Evolutionary conservation across 2,113 vertebrate species (phyloP), one percentile per base, ranked within the genome.

Genomic region (Campylomormyrus numenius): DNA sequence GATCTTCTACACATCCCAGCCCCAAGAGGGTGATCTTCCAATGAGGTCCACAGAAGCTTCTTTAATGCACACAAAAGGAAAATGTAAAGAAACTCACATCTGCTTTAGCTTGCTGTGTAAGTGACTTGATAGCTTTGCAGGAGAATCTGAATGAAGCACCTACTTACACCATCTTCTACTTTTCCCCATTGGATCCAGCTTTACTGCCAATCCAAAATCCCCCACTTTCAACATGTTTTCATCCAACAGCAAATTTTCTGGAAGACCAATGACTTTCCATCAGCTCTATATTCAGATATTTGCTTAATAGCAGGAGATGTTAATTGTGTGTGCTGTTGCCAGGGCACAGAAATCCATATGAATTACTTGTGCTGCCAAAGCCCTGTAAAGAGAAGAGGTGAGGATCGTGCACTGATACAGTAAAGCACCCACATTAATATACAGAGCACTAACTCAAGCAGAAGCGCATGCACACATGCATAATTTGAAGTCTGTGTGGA

Each of bases 231-330:
- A 94, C 98, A 99, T 99, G 94, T 97, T 97, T 93, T 99, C 98
- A n/a, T 97, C 99, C 93, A 99, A 96, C 95, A 99, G 99, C 92
- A 99, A 98, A 93, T 99, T 99, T 92, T 98, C 98, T 99, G 89
- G 89, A 42, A 74, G 35, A 88, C 1, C 5, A 50, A 48, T 13
- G 13, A 46, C 62, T 35, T 46, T 53, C 15, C 4, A 66, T 52
- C 4, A 15, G 46, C 19, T 66, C 10, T 24, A 48, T n/a, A 66
- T 66, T 66, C 9, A 66, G 31, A 11, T 13, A 66, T 11, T 62
- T 17, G 39, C n/a, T 24, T 50, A n/a, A 17, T n/a, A n/a, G 15
- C 6, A 35, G 70, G 3, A 39, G 35, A 39, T 15, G 35, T 15
- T 77, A 77, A 77, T 35, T 39, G 35, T 35, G 1, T 7, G 70